Evolutionary conservation across 2,888 invertebrate species (phyloP), one percentile per base, ranked within the genome.

Genomic region (Labia minor): DNA sequence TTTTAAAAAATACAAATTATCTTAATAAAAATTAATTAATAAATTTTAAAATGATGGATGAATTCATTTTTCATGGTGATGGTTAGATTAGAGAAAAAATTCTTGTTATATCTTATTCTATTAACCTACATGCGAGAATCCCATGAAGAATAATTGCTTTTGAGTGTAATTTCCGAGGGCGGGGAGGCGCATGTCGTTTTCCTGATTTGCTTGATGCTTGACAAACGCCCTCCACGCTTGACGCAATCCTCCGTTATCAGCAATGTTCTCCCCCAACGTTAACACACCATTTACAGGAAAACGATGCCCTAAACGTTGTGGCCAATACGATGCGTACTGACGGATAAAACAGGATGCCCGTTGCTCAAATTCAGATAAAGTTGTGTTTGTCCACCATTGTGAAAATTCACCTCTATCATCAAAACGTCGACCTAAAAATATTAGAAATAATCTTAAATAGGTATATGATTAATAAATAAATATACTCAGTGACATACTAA

Each of bases 201-300:
- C 74, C 18, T 21, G 8, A 33, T 76, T 75, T 19, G 70, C 72
- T 21, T 77, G 75, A 73, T 77, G 80, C 69, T 77, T 76, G 68
- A 77, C 76, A 72, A 80, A 81, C 19, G 81, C 81, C 72, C 78
- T 72, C 72, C 80, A 82, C 0, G 82, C 80, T 71, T 82, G 81
- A 71, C 82, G 81, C 21, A 84, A 72, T 1, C 83, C 84, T 4
- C 83, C 83, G 71, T 83, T 84, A 73, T 84, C 84, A 0, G 83
- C 83, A 65, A 84, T 84, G 73, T 84, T 83, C 73, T 83, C 83
- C 8, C 82, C 82, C 69, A 81, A 79, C 1, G 82, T 82, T 65
- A 69, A 69, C 61, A 71, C 69, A 3, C 70, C 71, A 63, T 71
- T 71, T n/a, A 71, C 70, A 69, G 70, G 62, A 0, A 19, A 26